Evolutionary conservation across 2,797 vertebrate species (phyloP).

Genomic region (Coreius guichenoti): DNA sequence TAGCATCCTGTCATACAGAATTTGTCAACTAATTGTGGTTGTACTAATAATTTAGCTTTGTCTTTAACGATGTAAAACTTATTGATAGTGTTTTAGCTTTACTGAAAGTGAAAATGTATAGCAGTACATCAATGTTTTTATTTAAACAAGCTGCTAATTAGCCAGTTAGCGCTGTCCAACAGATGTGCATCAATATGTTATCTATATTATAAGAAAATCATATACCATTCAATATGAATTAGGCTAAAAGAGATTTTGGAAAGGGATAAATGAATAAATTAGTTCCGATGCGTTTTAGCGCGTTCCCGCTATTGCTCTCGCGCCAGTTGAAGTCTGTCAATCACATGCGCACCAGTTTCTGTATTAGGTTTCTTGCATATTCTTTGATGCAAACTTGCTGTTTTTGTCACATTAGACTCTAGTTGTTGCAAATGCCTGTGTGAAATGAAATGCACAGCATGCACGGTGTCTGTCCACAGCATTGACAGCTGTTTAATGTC

Average conservation of each 20-base stretch:
- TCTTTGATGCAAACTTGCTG: not conserved
- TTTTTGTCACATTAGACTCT: not conserved
- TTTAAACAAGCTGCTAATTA: not conserved
- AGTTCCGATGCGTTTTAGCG: not conserved
- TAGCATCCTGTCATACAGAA: slow-evolving; percentile 18
- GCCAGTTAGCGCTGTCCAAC: not conserved
- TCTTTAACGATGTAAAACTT: not conserved
- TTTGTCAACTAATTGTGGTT: not conserved
- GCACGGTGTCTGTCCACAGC: not conserved
- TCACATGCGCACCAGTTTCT: slow-evolving; percentile 15
- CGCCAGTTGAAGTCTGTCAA: slow-evolving; percentile 22
- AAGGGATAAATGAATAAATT: not conserved
- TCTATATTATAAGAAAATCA: not conserved
- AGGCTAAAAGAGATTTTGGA: not conserved
- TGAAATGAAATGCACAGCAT: not conserved
- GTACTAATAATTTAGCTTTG: not conserved
- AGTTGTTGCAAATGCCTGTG: not conserved
- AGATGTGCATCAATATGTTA: not conserved
- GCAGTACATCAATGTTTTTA: not conserved
- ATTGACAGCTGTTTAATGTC: not conserved
- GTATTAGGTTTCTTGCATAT: not conserved
- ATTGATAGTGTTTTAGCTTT: not conserved
- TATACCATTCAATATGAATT: not conserved
- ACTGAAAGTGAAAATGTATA: not conserved
- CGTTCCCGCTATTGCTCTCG: not conserved